phyloP scores from a whole-genome alignment of 2,888 invertebrate genomes.

The Spialia ferax region DNA sequence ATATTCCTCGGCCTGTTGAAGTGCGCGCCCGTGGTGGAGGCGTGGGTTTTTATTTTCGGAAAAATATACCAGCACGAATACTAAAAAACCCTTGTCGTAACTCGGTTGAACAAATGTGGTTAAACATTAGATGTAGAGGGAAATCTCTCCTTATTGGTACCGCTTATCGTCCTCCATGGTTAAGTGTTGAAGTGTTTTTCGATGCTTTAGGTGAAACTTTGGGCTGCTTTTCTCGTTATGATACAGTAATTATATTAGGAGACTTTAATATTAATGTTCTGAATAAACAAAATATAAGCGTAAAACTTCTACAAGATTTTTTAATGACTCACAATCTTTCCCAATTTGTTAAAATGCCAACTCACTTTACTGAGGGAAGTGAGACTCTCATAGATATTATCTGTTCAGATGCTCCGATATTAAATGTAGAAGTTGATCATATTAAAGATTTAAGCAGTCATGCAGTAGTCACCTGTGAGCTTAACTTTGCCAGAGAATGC shows the following conservation, averaged over 20 bases:
- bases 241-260: neutral
- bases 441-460: neutral
- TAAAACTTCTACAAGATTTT: neutral
- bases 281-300: neutral
- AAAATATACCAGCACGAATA: neutral
- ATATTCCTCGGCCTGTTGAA: neutral
- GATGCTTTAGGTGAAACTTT: neutral
- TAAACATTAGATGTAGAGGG: neutral
- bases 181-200: neutral
- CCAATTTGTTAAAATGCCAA: neutral
- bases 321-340: neutral
- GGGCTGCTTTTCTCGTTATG: neutral
- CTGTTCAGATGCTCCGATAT: neutral
- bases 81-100: neutral
- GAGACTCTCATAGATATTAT: neutral
- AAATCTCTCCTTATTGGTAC: neutral
- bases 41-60: neutral
- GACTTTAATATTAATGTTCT: conserved; percentile 4
- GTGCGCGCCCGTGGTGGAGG: neutral
- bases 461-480: neutral
- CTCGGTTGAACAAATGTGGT: neutral
- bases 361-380: neutral
- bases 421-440: neutral
- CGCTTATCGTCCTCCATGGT: neutral
- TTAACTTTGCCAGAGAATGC: neutral